Conservation (phyloP, 2,888 invertebrate genomes). For the Hyalella azteca region DNA sequence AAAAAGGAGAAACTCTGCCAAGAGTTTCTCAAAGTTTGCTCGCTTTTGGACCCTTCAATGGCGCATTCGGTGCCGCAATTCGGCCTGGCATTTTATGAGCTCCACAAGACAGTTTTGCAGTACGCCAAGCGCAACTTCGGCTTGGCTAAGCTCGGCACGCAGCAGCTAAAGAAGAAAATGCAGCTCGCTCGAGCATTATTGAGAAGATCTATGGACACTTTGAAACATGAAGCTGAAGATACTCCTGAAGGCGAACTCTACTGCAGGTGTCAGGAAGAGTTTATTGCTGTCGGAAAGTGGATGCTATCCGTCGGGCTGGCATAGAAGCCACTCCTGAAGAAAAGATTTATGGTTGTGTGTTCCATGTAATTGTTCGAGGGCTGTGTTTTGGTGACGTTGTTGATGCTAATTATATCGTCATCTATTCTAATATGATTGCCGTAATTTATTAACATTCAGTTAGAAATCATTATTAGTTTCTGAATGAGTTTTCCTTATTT, state of each 20-base stretch:
- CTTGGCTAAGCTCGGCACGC: conserved; percentile 41
- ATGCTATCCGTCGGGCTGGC: conserved; percentile 53
- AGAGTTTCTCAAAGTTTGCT: conserved; percentile 55
- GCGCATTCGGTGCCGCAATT: conserved; percentile 52
- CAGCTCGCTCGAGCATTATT: conserved; percentile 51
- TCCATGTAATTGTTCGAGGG: too few species aligned
- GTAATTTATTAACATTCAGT: too few species aligned
- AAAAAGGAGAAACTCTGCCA: conserved; percentile 57
- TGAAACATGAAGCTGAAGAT: conserved; percentile 49
- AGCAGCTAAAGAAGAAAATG: conserved; percentile 57
- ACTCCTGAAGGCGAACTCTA: conserved; percentile 54
- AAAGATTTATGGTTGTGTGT: too few species aligned
- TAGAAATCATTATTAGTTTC: too few species aligned
- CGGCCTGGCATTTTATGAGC: conserved; percentile 57
- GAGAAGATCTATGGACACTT: conserved; percentile 54
- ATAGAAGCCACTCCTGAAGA: too few species aligned
- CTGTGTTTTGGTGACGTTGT: too few species aligned
- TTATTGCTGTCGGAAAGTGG: conserved; percentile 56
- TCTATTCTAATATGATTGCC: too few species aligned
- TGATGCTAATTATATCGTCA: too few species aligned
- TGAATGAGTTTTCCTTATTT: too few species aligned
- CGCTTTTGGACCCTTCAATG: conserved; percentile 53
- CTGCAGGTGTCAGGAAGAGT: conserved; percentile 52
- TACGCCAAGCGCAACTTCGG: conserved; percentile 48
- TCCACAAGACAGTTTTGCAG: conserved; percentile 56